These are phyloP conservation scores for Solenopsis invicta DNA, from an alignment of 1,140 invertebrate species.

Conservation along the genomic window DNA sequence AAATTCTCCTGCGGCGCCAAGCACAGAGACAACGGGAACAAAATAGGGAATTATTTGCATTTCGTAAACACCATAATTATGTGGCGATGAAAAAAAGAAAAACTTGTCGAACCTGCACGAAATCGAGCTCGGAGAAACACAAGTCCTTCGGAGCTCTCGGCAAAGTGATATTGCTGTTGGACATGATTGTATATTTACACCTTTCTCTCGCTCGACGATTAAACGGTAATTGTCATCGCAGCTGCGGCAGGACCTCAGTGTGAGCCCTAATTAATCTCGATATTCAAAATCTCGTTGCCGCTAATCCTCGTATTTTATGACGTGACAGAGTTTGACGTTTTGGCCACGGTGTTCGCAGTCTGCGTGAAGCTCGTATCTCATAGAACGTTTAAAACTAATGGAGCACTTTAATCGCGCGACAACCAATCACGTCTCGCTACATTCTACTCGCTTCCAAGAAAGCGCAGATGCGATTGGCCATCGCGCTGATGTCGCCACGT, in stretches of 20 bases:
- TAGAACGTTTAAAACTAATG: not conserved
- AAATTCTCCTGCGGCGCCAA: conserved; percentile 91
- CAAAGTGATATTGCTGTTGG: conserved; percentile 79
- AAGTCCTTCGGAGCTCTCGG: conserved; percentile 85
- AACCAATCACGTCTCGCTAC: not conserved
- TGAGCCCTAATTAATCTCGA: not conserved
- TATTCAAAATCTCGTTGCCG: not conserved
- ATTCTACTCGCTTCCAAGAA: not conserved
- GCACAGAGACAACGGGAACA: not conserved
- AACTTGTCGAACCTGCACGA: conserved; percentile 79
- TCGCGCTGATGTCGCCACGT: not conserved
- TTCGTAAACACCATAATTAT: not conserved
- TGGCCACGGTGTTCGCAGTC: no score
- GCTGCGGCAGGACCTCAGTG: no score
- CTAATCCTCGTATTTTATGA: not conserved
- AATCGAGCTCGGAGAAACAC: conserved; percentile 84
- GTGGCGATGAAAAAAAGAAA: not conserved
- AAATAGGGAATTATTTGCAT: not conserved
- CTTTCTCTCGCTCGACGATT: not conserved
- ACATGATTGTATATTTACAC: conserved; percentile 73
- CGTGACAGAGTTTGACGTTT: conserved; percentile 27
- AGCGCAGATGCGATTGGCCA: not conserved
- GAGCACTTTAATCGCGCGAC: not conserved
- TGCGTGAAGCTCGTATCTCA: not conserved
- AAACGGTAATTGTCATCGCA: not conserved